Evolutionary conservation across 1,140 invertebrate genomes (phyloP), one percentile per base, ranked within the genome.

Genomic region (Bombus pyrosoma): DNA sequence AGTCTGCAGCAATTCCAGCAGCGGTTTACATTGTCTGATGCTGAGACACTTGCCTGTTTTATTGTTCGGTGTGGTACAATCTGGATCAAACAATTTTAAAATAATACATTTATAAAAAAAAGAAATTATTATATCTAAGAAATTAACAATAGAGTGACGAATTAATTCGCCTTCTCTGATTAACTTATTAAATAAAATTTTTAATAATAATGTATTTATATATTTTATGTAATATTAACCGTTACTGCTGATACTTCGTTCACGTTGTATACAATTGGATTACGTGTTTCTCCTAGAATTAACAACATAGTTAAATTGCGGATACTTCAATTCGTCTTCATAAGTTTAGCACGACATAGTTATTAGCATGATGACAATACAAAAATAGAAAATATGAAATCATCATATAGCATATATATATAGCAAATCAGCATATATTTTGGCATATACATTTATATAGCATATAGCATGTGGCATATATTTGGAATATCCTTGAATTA

Each of bases 1-100:
- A 4, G 74, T 81, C 74, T 89, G 91, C 69, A 95, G 91, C 74
- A 95, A 4, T 59, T 59, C 57, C 1, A 96, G 25, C 15, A 96
- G 87, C 0, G 90, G 81, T 6, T 91, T 82, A 80, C 96, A 96
- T 22, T 86, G 83, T 85, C 87, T 92, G 32, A 96, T 93, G 32
- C 93, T 94, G 10, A 95, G 88, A 82, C 96, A 96, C 32, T 69
- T 69, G 13, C 96, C 96, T 22, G 57, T 18, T 12, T 41, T 25
- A 10, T 59, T 53, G 9, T 82, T 15, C 22, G 86, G 90, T 22
- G 82, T 86, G 28, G 3, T 32, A 32, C 89, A 90, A 1, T 1
- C 0, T 43, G 18, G 10, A 37, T 2, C 87, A 22, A 77, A 77
- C 8, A 4, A n/a, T 10, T 12, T 62, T n/a, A 6, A 41, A 34